phyloP scores from a whole-genome alignment of 2,797 vertebrate species.

The Hylomyscus alleni region DNA sequence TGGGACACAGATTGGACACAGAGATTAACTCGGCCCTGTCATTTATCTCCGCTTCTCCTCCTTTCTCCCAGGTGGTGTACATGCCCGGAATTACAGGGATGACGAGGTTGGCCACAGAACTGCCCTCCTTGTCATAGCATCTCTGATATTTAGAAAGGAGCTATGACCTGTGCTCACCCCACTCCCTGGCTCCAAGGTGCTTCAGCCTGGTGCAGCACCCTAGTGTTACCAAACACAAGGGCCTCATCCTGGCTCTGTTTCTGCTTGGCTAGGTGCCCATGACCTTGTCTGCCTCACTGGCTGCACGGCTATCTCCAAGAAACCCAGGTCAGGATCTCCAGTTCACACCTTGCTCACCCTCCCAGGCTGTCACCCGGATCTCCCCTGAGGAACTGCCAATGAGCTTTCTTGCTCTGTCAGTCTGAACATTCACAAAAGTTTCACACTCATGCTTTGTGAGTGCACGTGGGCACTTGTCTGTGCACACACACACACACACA shows the following conservation, averaged over 20 bases:
- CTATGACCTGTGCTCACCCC: neutral
- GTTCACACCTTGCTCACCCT: neutral
- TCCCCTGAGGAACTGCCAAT: neutral
- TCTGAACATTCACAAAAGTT: neutral
- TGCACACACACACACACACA: neutral
- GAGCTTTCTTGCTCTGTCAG: neutral
- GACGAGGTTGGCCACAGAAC: neutral
- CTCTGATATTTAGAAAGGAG: conserved; percentile 5
- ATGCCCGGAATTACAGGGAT: neutral
- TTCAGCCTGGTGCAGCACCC: neutral
- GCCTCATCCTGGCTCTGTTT: neutral
- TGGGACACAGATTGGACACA: too few relatives aligned
- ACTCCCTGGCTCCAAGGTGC: neutral
- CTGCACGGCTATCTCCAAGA: neutral
- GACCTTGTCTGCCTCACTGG: neutral
- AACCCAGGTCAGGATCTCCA: neutral
- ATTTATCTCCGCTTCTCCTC: neutral
- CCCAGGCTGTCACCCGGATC: neutral
- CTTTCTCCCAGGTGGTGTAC: neutral
- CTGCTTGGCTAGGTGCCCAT: neutral
- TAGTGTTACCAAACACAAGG: neutral
- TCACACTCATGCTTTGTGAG: neutral
- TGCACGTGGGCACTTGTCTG: neutral
- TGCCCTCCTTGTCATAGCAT: neutral
- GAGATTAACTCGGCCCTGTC: too few relatives aligned